phyloP scores from a whole-genome alignment of 2,797 vertebrate genomes.

The Carduelis carduelis region DNA sequence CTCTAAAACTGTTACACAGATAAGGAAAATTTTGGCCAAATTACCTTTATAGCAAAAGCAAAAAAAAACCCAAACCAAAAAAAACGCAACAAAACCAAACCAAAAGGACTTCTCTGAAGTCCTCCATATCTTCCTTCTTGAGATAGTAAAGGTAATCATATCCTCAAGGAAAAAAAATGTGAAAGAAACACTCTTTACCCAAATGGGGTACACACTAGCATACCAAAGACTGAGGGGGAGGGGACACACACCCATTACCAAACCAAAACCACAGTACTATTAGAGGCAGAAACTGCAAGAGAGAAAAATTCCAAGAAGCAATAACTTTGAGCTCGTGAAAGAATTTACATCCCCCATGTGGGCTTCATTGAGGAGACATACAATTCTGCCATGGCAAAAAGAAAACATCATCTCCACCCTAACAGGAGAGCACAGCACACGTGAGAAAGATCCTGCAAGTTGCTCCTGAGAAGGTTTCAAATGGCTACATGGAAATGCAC shows the following conservation, averaged over 20 bases:
- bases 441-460: neutral
- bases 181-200: neutral
- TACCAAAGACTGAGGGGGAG: neutral
- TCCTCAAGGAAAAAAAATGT: neutral
- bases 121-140: neutral
- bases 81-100: neutral
- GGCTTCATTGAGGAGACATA: neutral
- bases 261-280: neutral
- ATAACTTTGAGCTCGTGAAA: neutral
- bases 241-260: neutral
- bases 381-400: neutral
- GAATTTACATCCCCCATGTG: neutral
- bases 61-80: neutral
- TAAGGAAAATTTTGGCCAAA: neutral
- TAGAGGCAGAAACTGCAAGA: neutral
- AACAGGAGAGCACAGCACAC: neutral
- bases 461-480: neutral
- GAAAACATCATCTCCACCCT: neutral
- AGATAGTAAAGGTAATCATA: neutral
- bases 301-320: neutral
- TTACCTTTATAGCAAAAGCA: neutral
- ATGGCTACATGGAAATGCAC: neutral
- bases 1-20: neutral
- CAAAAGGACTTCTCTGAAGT: neutral
- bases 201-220: neutral